Evolutionary conservation across 2,113 vertebrate genomes (phyloP).

Genomic region (Sinosuthora webbiana): DNA sequence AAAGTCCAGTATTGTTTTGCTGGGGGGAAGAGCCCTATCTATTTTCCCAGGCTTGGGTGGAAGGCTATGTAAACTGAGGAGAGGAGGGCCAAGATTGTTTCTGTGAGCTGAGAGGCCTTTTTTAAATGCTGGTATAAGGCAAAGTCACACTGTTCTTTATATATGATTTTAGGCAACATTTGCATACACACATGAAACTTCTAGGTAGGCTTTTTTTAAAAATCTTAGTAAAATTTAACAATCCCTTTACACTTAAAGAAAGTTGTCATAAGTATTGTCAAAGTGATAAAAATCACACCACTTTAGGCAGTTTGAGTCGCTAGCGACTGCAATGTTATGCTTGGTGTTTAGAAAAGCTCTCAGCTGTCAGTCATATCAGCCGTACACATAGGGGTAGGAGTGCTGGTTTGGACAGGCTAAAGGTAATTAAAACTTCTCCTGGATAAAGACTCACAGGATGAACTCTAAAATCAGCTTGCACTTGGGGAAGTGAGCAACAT

Average conservation of each 20-base stretch:
- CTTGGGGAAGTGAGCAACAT: not conserved
- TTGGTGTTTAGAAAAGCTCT: slow-evolving; percentile 28
- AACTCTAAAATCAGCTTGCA: slow-evolving; percentile 16
- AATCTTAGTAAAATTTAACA: not conserved
- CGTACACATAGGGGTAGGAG: not conserved
- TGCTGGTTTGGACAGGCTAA: not conserved
- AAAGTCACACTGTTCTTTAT: not conserved
- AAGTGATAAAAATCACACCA: slow-evolving; percentile 37
- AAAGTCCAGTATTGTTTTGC: not conserved
- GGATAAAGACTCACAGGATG: not conserved
- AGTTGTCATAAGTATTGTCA: slow-evolving; percentile 18
- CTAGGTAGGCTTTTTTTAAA: not conserved
- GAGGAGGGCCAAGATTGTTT: not conserved
- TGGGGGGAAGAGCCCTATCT: not conserved
- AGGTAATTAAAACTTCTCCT: slow-evolving; percentile 8
- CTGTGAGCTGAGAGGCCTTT: not conserved
- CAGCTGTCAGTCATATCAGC: slow-evolving; percentile 3
- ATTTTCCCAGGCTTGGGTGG: not conserved
- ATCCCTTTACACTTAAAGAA: slow-evolving; percentile 1
- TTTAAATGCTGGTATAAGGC: not conserved
- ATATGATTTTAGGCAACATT: not conserved
- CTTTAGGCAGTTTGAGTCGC: not conserved
- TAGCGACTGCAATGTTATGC: not conserved
- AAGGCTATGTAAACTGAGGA: not conserved
- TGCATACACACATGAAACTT: not conserved